A percentile compares a stretch with the other conserved stretches of the same genome.
phyloP scores from a whole-genome alignment of 2,797 vertebrate species.

The Cryptoblepharus egeriae region DNA sequence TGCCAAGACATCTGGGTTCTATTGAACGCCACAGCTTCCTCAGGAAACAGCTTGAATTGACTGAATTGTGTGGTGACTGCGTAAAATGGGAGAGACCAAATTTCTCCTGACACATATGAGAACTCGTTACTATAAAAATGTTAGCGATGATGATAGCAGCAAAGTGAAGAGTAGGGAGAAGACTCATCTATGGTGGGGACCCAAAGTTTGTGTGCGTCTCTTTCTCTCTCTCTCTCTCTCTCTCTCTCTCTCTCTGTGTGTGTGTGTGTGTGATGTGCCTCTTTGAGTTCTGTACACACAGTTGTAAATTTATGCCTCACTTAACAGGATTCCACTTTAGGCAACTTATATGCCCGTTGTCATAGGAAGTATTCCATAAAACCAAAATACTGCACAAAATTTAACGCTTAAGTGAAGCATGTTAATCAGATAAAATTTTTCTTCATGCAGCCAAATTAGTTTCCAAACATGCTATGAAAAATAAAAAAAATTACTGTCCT shows the following conservation, averaged over 20 bases:
- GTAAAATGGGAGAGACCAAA: constrained; percentile 22
- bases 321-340: background rate
- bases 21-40: constrained; percentile 27
- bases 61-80: constrained; percentile 13
- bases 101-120: constrained; percentile 11
- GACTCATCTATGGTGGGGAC: background rate
- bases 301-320: background rate
- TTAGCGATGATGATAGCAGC: background rate
- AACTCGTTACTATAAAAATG: background rate
- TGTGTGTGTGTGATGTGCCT: background rate
- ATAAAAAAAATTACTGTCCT: background rate
- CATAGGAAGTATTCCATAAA: background rate
- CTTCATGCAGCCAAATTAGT: background rate
- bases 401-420: background rate
- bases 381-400: background rate
- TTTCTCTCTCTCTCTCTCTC: too few relatives aligned
- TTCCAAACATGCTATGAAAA: background rate
- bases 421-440: background rate
- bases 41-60: constrained; percentile 26
- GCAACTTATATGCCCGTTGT: background rate
- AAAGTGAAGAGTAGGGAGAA: background rate
- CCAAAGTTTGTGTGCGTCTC: too few relatives aligned
- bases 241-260: too few relatives aligned
- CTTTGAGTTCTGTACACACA: background rate
- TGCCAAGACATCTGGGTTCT: constrained; percentile 31